These are phyloP conservation scores for Coryphaenoides rupestris DNA, from an alignment of 2,113 vertebrate species.

Conservation along the genomic window DNA sequence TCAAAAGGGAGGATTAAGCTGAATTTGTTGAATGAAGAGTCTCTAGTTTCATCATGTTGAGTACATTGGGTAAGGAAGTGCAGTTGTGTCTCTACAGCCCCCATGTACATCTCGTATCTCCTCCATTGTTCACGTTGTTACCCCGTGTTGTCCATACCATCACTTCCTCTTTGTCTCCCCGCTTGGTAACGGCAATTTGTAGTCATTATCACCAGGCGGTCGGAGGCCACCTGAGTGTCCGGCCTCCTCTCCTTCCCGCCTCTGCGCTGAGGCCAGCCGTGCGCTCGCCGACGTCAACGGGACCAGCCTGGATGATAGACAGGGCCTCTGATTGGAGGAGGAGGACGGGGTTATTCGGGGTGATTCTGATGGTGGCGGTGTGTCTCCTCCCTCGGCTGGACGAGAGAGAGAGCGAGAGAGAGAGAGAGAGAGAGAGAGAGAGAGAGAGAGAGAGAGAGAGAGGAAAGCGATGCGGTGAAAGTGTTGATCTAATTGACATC, in stretches of 20 bases:
- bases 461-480: constrained; percentile 5
- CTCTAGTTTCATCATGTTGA: no score
- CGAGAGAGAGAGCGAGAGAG: no score
- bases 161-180: no score
- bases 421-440: constrained; percentile 5
- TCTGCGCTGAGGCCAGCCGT: constrained; percentile 10
- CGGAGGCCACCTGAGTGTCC: constrained; percentile 35
- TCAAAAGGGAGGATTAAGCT: no score
- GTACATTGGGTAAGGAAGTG: no score
- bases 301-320: constrained; percentile 10
- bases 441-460: constrained; percentile 5
- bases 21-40: no score
- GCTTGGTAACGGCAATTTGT: no score
- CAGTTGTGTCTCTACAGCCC: no score
- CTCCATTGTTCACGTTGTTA: no score
- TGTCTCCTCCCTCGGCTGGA: not conserved
- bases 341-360: constrained; percentile 23
- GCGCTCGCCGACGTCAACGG: constrained; percentile 26
- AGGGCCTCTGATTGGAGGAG: constrained; percentile 41
- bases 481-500: constrained; percentile 33
- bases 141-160: no score
- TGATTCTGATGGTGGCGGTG: constrained; percentile 27
- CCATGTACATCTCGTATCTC: no score
- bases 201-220: constrained; percentile 38
- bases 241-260: constrained; percentile 26